Conservation (phyloP, 2,888 invertebrate genomes). For the Melangyna quadrimaculata region DNA sequence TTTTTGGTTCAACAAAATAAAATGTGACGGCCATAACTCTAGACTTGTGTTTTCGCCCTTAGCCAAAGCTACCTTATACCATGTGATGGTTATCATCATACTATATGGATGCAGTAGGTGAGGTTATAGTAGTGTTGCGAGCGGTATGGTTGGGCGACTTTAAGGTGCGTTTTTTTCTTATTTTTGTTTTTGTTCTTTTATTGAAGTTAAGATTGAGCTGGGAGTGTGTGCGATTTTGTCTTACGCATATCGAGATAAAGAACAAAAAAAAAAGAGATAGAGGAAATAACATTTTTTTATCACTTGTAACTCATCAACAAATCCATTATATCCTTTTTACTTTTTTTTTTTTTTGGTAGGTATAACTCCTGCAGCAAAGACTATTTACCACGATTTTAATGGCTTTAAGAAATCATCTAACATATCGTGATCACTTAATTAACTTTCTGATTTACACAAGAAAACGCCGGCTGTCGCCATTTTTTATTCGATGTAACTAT, state of each 20-base stretch:
- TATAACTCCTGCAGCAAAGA: neutral
- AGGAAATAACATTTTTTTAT: slow-evolving; percentile 44
- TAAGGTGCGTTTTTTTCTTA: slow-evolving; percentile 41
- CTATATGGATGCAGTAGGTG: neutral
- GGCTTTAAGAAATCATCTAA: slow-evolving; percentile 39
- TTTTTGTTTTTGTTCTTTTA: no score
- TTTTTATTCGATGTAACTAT: neutral
- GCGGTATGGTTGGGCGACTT: slow-evolving; percentile 40
- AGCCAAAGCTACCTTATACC: slow-evolving; percentile 43
- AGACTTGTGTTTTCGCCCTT: slow-evolving; percentile 43
- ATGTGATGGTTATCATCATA: slow-evolving; percentile 55
- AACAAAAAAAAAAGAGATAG: neutral
- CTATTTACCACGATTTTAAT: slow-evolving; percentile 10
- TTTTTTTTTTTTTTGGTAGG: neutral
- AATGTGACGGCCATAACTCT: slow-evolving; percentile 12
- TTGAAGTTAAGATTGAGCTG: neutral
- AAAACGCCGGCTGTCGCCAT: slow-evolving; percentile 11
- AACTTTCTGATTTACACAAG: slow-evolving; percentile 11
- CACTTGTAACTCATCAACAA: slow-evolving; percentile 54
- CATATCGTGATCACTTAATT: slow-evolving; percentile 68
- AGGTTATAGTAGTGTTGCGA: neutral
- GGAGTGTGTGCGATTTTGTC: slow-evolving; percentile 22
- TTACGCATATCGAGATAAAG: slow-evolving; percentile 35
- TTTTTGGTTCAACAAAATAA: neutral
- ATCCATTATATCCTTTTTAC: slow-evolving; percentile 51